A percentile compares a stretch with the other conserved stretches of the same genome.
Evolutionary conservation across 2,888 invertebrate species (phyloP).

Genomic region (Epinotia ramella): DNA sequence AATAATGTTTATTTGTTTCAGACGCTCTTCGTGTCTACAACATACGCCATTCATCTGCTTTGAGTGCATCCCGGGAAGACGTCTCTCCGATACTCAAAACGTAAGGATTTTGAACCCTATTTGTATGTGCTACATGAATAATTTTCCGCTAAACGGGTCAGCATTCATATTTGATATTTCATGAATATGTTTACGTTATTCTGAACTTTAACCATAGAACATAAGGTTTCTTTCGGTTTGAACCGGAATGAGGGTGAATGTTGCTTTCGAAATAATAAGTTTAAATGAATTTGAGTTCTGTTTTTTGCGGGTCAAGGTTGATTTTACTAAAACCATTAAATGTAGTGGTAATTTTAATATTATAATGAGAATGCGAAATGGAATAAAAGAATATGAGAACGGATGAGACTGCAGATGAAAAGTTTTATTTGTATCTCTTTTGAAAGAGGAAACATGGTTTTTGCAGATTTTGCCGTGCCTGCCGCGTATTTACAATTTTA

Average conservation of each 20-base stretch:
- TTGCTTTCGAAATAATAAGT: conserved; percentile 10
- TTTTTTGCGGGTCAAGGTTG: neutral
- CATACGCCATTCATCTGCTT: conserved; percentile 62
- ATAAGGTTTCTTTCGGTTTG: conserved; percentile 21
- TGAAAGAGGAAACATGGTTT: conserved; percentile 48
- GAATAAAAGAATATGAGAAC: conserved; percentile 56
- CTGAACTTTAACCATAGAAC: conserved; percentile 1
- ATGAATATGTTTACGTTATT: neutral
- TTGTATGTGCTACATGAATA: neutral
- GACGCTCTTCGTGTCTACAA: conserved; percentile 68
- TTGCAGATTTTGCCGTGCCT: conserved; percentile 32
- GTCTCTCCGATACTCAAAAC: conserved; percentile 45
- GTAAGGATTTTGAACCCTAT: conserved; percentile 63
- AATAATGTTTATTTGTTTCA: conserved; percentile 67
- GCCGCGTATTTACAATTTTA: neutral
- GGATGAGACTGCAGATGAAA: conserved; percentile 62
- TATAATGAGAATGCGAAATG: conserved; percentile 66
- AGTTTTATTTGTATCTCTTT: conserved; percentile 57
- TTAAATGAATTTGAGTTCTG: conserved; percentile 28
- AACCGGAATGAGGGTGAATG: conserved; percentile 18
- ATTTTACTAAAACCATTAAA: conserved; percentile 11
- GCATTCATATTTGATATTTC: conserved; percentile 17
- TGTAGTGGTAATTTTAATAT: conserved; percentile 62
- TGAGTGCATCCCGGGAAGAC: conserved; percentile 56
- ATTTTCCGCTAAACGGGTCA: neutral